Conservation (phyloP, 2,888 invertebrate species). For the Punctoribates punctum region DNA sequence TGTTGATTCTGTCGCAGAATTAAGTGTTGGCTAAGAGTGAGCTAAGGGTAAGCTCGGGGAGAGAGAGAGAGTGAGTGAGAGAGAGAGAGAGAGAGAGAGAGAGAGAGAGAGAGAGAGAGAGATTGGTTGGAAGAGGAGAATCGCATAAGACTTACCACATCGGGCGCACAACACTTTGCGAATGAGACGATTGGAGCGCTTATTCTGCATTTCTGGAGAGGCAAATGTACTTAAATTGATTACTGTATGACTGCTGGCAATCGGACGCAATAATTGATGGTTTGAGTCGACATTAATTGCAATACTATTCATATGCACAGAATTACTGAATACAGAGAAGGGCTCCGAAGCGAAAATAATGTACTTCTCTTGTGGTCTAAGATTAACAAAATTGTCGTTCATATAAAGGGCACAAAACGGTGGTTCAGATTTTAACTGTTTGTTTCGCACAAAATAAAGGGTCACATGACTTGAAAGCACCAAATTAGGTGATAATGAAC, state of each 20-base stretch:
- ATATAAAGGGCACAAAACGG: conserved; percentile 43
- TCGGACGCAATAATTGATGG: conserved; percentile 18
- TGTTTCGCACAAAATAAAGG: conserved; percentile 41
- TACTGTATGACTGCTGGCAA: conserved; percentile 32
- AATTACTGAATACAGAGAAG: conserved; percentile 10
- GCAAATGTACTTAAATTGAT: conserved; percentile 42
- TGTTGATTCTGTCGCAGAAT: conserved; percentile 5
- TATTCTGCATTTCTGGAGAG: conserved; percentile 41
- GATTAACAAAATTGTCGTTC: conserved; percentile 21
- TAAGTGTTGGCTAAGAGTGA: conserved; percentile 14
- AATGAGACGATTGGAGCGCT: conserved; percentile 41
- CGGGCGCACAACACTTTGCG: conserved; percentile 43
- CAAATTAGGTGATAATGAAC: conserved; percentile 31
- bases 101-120: conserved; percentile 19
- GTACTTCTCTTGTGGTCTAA: conserved; percentile 40
- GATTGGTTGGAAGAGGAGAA: no score
- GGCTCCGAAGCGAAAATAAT: conserved; percentile 43
- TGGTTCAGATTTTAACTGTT: not conserved
- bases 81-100: conserved; percentile 41
- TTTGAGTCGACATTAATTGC: conserved; percentile 7
- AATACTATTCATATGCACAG: conserved; percentile 26
- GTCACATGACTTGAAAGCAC: conserved; percentile 38
- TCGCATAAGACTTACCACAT: conserved; percentile 45
- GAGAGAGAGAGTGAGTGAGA: conserved; percentile 19
- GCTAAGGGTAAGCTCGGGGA: conserved; percentile 12